phyloP scores from a whole-genome alignment of 2,797 vertebrate genomes.

The Mormyrops attenuatus region DNA sequence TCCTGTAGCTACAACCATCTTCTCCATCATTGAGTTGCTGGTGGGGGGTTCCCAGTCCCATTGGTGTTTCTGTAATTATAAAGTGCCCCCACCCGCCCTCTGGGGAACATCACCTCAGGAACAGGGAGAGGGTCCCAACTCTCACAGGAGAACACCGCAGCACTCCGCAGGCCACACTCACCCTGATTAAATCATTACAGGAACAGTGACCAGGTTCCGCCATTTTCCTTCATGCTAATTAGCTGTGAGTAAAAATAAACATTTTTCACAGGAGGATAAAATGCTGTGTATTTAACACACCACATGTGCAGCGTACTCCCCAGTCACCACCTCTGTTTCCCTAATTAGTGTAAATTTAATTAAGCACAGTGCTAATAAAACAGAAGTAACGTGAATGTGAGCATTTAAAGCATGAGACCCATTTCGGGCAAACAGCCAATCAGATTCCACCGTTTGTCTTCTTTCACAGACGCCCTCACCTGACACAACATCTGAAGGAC shows the following conservation, averaged over 20 bases:
- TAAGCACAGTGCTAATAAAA: slow-evolving; percentile 64
- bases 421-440: slow-evolving; percentile 45
- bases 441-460: slow-evolving; percentile 29
- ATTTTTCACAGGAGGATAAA: slow-evolving; percentile 54
- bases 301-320: slow-evolving; percentile 51
- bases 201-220: background rate
- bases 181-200: background rate
- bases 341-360: slow-evolving; percentile 73
- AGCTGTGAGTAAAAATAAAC: background rate
- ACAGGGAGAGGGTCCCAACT: background rate
- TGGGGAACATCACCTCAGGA: background rate
- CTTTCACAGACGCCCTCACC: background rate
- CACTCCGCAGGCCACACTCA: background rate
- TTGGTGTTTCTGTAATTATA: background rate
- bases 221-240: background rate
- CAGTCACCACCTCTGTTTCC: slow-evolving; percentile 58
- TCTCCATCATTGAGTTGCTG: background rate
- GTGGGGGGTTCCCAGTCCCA: background rate
- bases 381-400: slow-evolving; percentile 69
- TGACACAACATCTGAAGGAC: background rate
- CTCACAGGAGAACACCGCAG: background rate
- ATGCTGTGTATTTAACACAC: slow-evolving; percentile 62
- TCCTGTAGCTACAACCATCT: background rate
- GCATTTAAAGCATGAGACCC: slow-evolving; percentile 55
- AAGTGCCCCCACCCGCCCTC: background rate